Base-by-base conservation (phyloP, 2,113 vertebrate species). In the Carassius auratus region DNA sequence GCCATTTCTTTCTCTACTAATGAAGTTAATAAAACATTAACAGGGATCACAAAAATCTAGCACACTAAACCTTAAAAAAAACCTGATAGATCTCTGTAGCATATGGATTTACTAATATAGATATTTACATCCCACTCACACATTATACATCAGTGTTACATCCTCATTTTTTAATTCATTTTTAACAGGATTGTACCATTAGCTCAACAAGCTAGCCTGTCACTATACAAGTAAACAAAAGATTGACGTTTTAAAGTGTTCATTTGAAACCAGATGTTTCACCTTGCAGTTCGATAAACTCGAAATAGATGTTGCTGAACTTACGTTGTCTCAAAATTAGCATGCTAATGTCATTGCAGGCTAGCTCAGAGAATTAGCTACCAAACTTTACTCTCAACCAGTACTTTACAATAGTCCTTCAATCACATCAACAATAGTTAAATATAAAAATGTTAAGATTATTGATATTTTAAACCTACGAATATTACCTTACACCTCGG, bases 1-100 rank as follows among this genome's bases (percentile, higher is more conserved):
- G 98, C 97, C 98, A 99, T 99, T 76, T 23, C 21, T 81, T 21
- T 62, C 0, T 50, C 50, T 81, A 30, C 0, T 13, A 17, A n/a
- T 68, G 5, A 69, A 61, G 17, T 12, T 19, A 59, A 21, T 14
- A 26, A 14, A 55, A 17, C 42, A 59, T 36, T 26, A 26, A 30
- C 17, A 14, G 4, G 15, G 21, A 33, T 42, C 36, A 55, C 7
- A 68, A 38, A 81, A 38, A 45, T 30, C 1, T 38, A 36, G 17
- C 19, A 33, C 30, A 5, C 9, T 36, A 8, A 4, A 62, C 14
- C 8, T 74, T 0, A 36, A 52, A 23, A 48, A 50, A 55, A 74
- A n/a, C n/a, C 17, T 1, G n/a, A 15, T 17, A 13, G 4, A 81
- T 50, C 5, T 21, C 1, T 8, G 52, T 30, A 48, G 23, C 4